Evolutionary conservation across 1,140 invertebrate species (phyloP).

Genomic region (Cyclina sinensis): DNA sequence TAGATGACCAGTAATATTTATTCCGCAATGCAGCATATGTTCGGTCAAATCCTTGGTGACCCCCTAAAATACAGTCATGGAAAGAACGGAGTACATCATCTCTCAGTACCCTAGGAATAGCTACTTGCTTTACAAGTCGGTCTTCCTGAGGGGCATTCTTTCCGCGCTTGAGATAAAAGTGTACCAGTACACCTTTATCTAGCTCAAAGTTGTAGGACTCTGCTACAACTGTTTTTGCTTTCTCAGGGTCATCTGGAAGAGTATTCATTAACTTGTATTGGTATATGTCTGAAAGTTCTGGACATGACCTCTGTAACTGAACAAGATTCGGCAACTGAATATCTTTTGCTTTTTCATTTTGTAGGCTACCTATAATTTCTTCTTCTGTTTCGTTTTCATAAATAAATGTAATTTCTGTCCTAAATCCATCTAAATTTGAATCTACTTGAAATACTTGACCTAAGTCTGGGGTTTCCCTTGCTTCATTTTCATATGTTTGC

Average conservation of each 20-base stretch:
- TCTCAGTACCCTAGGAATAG: conserved; percentile 48
- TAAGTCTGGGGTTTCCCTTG: neutral
- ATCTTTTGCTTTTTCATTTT: neutral
- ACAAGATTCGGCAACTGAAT: neutral
- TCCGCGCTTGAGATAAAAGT: conserved; percentile 11
- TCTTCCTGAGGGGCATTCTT: neutral
- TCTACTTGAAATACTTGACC: neutral
- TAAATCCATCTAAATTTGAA: neutral
- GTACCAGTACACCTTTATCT: conserved; percentile 52
- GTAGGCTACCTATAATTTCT: neutral
- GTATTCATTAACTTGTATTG: neutral
- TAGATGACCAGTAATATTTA: conserved; percentile 68
- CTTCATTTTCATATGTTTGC: neutral
- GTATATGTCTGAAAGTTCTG: neutral
- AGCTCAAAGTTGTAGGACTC: conserved; percentile 53
- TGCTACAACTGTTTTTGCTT: neutral
- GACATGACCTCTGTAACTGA: neutral
- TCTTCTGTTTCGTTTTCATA: neutral
- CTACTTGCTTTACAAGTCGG: conserved; percentile 44
- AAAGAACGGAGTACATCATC: conserved; percentile 52
- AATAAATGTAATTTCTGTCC: neutral
- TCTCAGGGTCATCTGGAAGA: neutral
- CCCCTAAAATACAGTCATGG: conserved; percentile 62
- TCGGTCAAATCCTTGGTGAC: conserved; percentile 45
- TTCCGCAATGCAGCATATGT: conserved; percentile 13